Evolutionary conservation across 2,113 vertebrate genomes (phyloP).

Genomic region (Ptilorrhoa leucosticta): DNA sequence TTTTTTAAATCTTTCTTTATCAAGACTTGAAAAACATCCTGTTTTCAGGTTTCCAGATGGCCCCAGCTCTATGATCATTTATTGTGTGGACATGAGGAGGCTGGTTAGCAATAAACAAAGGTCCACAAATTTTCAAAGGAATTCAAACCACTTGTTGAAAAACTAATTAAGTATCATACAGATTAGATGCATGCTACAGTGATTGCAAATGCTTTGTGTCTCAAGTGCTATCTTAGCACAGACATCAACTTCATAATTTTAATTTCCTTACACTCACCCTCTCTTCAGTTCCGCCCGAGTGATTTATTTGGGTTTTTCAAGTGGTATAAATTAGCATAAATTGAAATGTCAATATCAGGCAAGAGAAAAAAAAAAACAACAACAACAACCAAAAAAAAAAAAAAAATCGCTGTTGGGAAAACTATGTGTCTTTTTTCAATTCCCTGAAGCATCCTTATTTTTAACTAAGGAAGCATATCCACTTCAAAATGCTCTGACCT

Average conservation of each 20-base stretch:
- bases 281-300: conserved; percentile 40
- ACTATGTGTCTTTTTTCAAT: neutral
- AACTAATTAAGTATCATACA: conserved; percentile 64
- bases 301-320: conserved; percentile 53
- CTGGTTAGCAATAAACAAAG: conserved; percentile 52
- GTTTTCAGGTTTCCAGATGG: conserved; percentile 59
- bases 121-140: conserved; percentile 63
- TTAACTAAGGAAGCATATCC: neutral
- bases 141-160: conserved; percentile 47
- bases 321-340: conserved; percentile 64
- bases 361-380: neutral
- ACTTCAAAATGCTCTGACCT: neutral
- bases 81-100: conserved; percentile 39
- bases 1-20: neutral
- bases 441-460: neutral
- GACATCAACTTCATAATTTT: conserved; percentile 61
- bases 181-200: conserved; percentile 51
- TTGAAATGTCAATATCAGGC: conserved; percentile 62
- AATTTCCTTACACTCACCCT: conserved; percentile 61
- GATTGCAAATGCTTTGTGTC: conserved; percentile 57
- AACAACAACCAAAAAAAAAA: neutral
- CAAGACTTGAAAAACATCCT: conserved; percentile 20
- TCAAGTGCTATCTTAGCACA: conserved; percentile 52
- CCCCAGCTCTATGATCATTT: conserved; percentile 39
- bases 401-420: neutral